These are phyloP conservation scores for Cettia cetti DNA, from an alignment of 2,113 vertebrate species.

Conservation along the genomic window DNA sequence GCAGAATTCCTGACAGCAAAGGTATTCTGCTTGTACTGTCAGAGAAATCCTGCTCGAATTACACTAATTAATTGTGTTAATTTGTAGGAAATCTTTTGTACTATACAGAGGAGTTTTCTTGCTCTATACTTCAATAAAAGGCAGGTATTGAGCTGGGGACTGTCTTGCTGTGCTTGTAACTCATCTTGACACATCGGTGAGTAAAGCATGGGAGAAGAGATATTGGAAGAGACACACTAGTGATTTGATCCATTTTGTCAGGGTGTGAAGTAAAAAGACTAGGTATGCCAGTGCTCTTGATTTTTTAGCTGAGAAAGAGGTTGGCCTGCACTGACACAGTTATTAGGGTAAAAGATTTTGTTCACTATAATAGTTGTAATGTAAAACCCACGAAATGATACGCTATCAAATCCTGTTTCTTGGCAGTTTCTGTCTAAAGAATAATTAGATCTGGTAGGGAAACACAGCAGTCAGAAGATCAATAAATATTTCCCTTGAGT, in stretches of 20 bases:
- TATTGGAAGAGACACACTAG: not conserved
- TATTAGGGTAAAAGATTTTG: not conserved
- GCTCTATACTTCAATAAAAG: not conserved
- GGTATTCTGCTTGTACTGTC: not conserved
- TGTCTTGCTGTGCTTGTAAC: not conserved
- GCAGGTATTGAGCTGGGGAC: not conserved
- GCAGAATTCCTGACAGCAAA: not conserved
- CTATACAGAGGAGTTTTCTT: not conserved
- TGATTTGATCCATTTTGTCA: not conserved
- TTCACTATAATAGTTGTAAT: not conserved
- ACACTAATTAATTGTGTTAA: not conserved
- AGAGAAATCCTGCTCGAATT: not conserved
- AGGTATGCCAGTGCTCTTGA: not conserved
- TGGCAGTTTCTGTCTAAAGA: not conserved
- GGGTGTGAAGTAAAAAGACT: not conserved
- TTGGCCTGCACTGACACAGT: not conserved
- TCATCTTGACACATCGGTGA: not conserved
- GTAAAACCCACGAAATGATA: not conserved
- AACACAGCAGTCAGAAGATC: not conserved
- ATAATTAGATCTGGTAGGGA: not conserved
- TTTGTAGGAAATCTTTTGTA: not conserved
- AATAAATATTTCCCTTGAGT: not conserved
- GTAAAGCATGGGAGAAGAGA: not conserved
- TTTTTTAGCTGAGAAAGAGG: not conserved
- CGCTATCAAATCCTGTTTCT: not conserved